Percentiles rank a stretch among this genome's conserved stretches.
These are phyloP conservation scores for Synanthedon myopaeformis DNA, from an alignment of 2,888 invertebrate genomes.

Conservation along the genomic window DNA sequence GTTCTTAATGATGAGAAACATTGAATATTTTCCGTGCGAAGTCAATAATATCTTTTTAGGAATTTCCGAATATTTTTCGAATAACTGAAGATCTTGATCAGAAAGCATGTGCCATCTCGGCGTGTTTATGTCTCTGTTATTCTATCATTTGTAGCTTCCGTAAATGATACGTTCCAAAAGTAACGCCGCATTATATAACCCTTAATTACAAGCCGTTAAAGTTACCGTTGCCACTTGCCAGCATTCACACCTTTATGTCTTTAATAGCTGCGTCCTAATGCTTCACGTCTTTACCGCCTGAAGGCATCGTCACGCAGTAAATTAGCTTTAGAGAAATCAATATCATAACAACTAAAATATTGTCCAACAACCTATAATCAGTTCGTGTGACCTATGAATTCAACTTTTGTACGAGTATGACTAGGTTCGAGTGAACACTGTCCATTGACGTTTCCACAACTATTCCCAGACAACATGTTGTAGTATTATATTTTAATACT, in stretches of 20 bases:
- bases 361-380: constrained; percentile 36
- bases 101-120: too few species aligned
- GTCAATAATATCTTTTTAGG: too few species aligned
- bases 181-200: not conserved
- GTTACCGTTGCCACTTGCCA: constrained; percentile 15
- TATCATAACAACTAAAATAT: constrained; percentile 42
- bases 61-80: too few species aligned
- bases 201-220: not conserved
- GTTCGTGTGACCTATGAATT: constrained; percentile 18
- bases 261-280: constrained; percentile 23
- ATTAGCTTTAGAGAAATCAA: constrained; percentile 46
- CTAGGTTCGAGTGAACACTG: not conserved
- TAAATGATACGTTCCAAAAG: not conserved
- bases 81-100: too few species aligned
- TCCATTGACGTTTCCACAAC: constrained; percentile 6
- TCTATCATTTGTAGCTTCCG: not conserved
- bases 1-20: too few species aligned
- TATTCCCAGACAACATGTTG: not conserved
- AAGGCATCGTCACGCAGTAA: constrained; percentile 28
- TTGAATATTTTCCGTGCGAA: too few species aligned
- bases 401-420: constrained; percentile 1
- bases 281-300: constrained; percentile 17
- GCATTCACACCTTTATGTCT: constrained; percentile 14
- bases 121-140: too few species aligned
- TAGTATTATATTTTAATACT: too few species aligned